Evolutionary conservation across 2,113 vertebrate genomes (phyloP), one percentile per base, ranked within the genome.

Genomic region (Brachyistius frenatus): DNA sequence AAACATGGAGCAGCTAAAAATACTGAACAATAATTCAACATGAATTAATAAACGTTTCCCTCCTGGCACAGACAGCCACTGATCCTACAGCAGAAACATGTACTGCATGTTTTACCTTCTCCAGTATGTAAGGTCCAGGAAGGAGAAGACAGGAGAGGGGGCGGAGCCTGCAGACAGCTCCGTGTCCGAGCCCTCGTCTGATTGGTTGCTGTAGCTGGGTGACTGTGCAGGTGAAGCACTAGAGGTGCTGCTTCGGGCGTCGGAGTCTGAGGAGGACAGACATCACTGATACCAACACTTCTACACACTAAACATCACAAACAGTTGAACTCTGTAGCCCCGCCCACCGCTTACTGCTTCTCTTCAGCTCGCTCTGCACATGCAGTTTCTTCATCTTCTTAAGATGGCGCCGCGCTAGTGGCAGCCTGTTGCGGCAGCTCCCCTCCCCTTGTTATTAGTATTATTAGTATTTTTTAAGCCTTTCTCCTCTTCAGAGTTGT

Each of bases 161-260:
- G 54, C 9, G 1, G 53, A 0, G 8, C 30, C 54, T 2, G 44
- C 5, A 0, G 54, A 66, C 5, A 66, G 86, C 86, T 98, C 97
- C 0, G 93, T 93, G 72, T 98, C 97, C 0, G 97, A 97, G 56
- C 96, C 96, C 0, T 97, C 97, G 0, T 98, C 97, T 0, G 97
- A 98, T 81, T 96, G 96, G 91, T 97, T 96, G 72, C 97, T 98
- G 71, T 97, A 97, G 81, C 95, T 96, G 11, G 96, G 96, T 0
- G 97, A 98, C 39, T 97, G 96, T 47, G 96, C 96, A 0, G 97
- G 97, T 3, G 96, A 97, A 77, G 95, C 92, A 85, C 97, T 98
- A 1, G 97, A 98, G 31, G 97, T 96, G 14, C 96, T 97, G 80
- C 97, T 98, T 88, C 97, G 96, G 58, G 97, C 96, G 73, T 97